Evolutionary conservation across 2,113 vertebrate species (phyloP), one percentile per base, ranked within the genome.

Genomic region (Chloebia gouldiae): DNA sequence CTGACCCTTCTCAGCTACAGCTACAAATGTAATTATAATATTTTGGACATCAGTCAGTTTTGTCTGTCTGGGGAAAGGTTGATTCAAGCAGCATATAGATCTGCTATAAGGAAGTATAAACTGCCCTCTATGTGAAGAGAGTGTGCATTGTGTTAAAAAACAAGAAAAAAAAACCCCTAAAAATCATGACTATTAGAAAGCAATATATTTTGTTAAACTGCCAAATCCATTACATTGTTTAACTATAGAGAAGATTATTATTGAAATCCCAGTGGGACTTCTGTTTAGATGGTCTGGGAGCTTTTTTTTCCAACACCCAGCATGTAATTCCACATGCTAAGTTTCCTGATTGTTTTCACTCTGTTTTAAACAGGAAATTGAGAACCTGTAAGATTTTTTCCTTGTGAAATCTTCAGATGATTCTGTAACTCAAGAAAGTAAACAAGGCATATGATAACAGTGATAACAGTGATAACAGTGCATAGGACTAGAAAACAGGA

Each of bases 1-100:
- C 89, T 97, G 95, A 93, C 86, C 96, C 81, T 96, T 94, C 89
- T 97, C 96, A 97, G 59, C 95, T 96, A 94, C 18, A 7, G 89
- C 91, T 91, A 97, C 92, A 97, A 97, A 97, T 95, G 91, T 97
- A 97, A 92, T 96, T 97, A 88, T 87, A 97, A 94, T 92, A 64
- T 90, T 97, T 97, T 97, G 96, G 94, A 94, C 89, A 95, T 94
- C 65, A 83, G 59, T 97, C 94, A 88, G 72, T 81, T 97, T 95
- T 93, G 47, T 94, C 86, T 94, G 65, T 88, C 93, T 97, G 78
- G 64, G 79, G 87, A 96, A 93, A 91, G 9, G 21, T 76, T 88
- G 71, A 82, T 39, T 76, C 13, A 35, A 92, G n/a, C 33, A 64
- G 18, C 51, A 49, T 76, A 45, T 50, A 44, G 39, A 40, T 72